These are phyloP conservation scores for Rachycentron canadum DNA, from an alignment of 2,797 vertebrate genomes.

Conservation along the genomic window DNA sequence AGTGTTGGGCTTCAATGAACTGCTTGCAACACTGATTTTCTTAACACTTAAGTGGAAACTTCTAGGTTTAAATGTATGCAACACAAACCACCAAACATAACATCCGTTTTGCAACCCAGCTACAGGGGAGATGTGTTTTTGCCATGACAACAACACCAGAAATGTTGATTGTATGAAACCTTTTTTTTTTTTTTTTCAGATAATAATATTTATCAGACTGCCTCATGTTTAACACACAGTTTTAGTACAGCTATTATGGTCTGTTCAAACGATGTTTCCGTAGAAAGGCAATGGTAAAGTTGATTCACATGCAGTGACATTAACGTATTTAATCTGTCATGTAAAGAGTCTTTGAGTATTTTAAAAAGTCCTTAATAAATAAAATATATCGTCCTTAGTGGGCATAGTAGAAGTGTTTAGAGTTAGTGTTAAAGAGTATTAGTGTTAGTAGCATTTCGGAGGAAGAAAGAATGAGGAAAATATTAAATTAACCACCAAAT, in stretches of 20 bases:
- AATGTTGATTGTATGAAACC: not conserved
- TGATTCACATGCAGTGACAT: not conserved
- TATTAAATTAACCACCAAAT: not conserved
- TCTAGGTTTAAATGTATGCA: slow-evolving; percentile 8
- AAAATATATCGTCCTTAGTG: not conserved
- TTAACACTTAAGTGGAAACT: slow-evolving; percentile 27
- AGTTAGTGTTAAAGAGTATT: too few species aligned
- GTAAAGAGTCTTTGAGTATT: not conserved
- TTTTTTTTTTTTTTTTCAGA: not conserved
- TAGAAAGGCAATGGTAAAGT: not conserved
- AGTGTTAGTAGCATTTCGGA: too few species aligned
- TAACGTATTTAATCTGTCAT: not conserved
- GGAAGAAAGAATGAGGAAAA: too few species aligned
- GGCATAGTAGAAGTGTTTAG: too few species aligned
- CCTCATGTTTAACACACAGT: not conserved
- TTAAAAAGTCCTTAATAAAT: not conserved
- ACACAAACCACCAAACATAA: slow-evolving; percentile 2
- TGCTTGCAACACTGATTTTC: slow-evolving; percentile 10
- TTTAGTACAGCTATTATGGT: not conserved
- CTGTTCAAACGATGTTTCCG: not conserved
- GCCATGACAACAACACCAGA: not conserved
- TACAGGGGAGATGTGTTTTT: not conserved
- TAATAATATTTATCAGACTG: not conserved
- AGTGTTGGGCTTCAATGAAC: slow-evolving; percentile 7
- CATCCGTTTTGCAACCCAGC: slow-evolving; percentile 1